phyloP scores from a whole-genome alignment of 2,888 invertebrate genomes.

The Bellardia bayeri region DNA sequence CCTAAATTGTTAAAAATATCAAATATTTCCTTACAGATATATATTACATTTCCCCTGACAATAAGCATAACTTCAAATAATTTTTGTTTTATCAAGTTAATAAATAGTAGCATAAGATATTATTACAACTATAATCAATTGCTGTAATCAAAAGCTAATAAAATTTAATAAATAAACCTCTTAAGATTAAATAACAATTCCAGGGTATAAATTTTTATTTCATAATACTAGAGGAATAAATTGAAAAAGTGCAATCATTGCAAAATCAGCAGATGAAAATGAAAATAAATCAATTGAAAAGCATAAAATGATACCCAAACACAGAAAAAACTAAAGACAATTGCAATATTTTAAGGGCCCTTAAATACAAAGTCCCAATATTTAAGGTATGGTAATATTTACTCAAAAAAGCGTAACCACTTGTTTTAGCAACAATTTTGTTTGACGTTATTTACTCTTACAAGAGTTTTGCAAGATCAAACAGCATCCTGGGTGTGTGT shows the following conservation, averaged over 20 bases:
- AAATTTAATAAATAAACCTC: conserved; percentile 4
- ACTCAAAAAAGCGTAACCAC: too few relatives aligned
- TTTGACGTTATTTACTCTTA: too few relatives aligned
- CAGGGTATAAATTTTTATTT: not conserved
- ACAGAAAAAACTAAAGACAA: not conserved
- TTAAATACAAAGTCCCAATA: not conserved
- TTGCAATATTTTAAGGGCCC: too few relatives aligned
- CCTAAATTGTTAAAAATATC: too few relatives aligned
- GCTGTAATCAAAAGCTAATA: not conserved
- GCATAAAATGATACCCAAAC: too few relatives aligned
- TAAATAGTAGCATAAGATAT: not conserved
- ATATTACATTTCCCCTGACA: not conserved
- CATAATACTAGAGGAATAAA: not conserved
- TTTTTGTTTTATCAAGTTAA: not conserved
- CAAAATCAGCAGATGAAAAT: not conserved
- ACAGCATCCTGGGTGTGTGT: too few relatives aligned
- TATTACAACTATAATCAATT: not conserved
- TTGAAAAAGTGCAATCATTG: conserved; percentile 6
- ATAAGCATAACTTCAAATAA: not conserved
- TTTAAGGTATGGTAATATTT: too few relatives aligned
- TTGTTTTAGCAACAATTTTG: too few relatives aligned
- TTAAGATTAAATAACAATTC: conserved; percentile 4
- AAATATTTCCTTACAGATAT: not conserved
- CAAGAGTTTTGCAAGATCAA: too few relatives aligned
- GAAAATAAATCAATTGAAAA: not conserved